These are phyloP conservation scores for Caenorhabditis becei DNA, from an alignment of 2,888 invertebrate genomes.

Conservation along the genomic window DNA sequence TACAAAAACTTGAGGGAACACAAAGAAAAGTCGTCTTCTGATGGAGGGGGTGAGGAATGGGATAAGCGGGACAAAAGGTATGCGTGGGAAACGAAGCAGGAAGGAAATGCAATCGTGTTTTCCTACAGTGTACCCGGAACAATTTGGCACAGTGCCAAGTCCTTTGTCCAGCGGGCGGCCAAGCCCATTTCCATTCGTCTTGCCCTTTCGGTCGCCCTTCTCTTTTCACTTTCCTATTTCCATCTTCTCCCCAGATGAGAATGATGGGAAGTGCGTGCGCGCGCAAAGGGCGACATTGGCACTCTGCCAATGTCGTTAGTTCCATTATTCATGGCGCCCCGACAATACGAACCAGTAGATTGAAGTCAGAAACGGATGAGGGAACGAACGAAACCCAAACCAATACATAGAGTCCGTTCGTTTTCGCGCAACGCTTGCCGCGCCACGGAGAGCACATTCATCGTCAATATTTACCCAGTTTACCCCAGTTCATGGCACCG, in stretches of 20 bases:
- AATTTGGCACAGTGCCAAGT: conserved; percentile 19
- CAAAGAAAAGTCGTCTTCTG: background rate
- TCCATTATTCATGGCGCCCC: conserved; percentile 44
- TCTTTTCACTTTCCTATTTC: background rate
- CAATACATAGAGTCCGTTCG: conserved; percentile 27
- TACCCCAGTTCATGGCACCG: conserved; percentile 48
- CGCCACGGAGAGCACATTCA: conserved; percentile 16
- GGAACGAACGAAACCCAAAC: background rate
- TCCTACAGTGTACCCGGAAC: conserved; percentile 24
- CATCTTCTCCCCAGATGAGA: conserved; percentile 2
- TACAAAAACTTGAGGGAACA: conserved; percentile 22
- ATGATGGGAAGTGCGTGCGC: conserved; percentile 26
- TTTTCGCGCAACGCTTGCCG: background rate
- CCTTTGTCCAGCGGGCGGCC: background rate
- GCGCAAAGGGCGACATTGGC: conserved; percentile 39
- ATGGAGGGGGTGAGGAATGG: background rate
- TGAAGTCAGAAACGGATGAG: conserved; percentile 2
- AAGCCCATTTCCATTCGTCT: conserved; percentile 1
- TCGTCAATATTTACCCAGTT: conserved; percentile 47
- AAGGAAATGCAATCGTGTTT: conserved; percentile 26
- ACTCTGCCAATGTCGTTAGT: conserved; percentile 35
- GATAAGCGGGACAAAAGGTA: background rate
- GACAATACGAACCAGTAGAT: conserved; percentile 12
- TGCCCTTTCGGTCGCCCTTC: conserved; percentile 8
- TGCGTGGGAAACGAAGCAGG: conserved; percentile 8